Conservation (phyloP, 2,888 invertebrate species). For the Synanthedon tipuliformis region DNA sequence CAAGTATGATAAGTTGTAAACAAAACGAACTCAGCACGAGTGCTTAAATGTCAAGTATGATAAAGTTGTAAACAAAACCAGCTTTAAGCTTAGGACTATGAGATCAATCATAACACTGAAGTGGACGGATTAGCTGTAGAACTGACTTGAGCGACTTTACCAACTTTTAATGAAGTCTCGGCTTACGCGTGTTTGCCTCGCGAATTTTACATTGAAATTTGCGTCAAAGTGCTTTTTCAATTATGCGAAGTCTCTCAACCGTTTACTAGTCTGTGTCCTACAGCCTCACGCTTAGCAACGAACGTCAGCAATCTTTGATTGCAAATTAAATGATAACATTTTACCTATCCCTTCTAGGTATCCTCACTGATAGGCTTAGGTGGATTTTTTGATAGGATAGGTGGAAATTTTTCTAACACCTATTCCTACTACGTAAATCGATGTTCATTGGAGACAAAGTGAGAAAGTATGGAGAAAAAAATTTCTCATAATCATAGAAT, state of each 20-base stretch:
- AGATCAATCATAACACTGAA: background rate
- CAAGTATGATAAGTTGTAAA: background rate
- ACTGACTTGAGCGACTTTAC: background rate
- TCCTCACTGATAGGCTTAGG: no score
- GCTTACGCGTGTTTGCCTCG: slow-evolving; percentile 1
- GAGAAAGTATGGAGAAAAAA: no score
- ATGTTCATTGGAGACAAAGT: no score
- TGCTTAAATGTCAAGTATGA: background rate
- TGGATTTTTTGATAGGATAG: no score
- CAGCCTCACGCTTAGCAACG: no score
- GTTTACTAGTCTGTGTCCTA: background rate
- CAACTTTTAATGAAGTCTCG: slow-evolving; percentile 2
- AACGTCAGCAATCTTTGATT: no score
- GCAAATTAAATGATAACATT: no score
- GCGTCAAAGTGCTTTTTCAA: background rate
- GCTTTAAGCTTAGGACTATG: background rate
- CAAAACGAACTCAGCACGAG: background rate
- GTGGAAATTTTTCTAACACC: no score
- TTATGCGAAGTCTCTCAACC: background rate
- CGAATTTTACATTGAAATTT: background rate
- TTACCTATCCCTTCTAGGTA: no score
- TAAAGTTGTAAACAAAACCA: background rate
- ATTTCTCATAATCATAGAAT: no score
- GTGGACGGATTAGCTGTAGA: slow-evolving; percentile 1
- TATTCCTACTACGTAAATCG: no score